Conservation (phyloP, 1,140 invertebrate genomes). For the Gryon sp. region DNA sequence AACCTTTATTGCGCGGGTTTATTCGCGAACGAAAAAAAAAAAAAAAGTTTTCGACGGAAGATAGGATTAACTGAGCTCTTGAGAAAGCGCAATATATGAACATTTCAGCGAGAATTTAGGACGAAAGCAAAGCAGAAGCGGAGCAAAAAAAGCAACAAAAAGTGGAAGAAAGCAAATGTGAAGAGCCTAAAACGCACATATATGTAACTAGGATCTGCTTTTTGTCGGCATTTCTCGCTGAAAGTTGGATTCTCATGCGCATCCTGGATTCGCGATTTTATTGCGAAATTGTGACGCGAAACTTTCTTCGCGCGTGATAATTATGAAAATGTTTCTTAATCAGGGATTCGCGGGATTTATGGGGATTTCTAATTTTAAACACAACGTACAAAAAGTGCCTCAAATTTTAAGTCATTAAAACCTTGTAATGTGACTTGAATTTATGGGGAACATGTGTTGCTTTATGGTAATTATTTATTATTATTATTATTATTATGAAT, state of each 20-base stretch:
- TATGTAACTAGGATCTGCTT: conserved; percentile 34
- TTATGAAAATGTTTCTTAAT: conserved; percentile 6
- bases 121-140: background rate
- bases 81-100: no score
- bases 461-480: no score
- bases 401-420: no score
- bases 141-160: conserved; percentile 12
- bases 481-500: no score
- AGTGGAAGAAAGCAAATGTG: conserved; percentile 16
- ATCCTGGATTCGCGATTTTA: conserved; percentile 19
- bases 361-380: no score
- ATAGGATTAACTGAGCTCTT: no score
- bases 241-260: conserved; percentile 40
- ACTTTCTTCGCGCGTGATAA: conserved; percentile 29
- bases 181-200: conserved; percentile 14
- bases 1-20: background rate
- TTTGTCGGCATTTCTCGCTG: conserved; percentile 37
- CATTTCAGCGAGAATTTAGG: background rate
- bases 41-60: no score
- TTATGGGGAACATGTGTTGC: no score
- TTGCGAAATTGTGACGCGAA: conserved; percentile 36
- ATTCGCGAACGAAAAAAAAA: no score
- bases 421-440: no score
- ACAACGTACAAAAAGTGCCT: no score
- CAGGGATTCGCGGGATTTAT: no score